Percentiles rank a stretch among this genome's conserved stretches.
Conservation (phyloP, 2,888 invertebrate species). For the Norana najaformis region DNA sequence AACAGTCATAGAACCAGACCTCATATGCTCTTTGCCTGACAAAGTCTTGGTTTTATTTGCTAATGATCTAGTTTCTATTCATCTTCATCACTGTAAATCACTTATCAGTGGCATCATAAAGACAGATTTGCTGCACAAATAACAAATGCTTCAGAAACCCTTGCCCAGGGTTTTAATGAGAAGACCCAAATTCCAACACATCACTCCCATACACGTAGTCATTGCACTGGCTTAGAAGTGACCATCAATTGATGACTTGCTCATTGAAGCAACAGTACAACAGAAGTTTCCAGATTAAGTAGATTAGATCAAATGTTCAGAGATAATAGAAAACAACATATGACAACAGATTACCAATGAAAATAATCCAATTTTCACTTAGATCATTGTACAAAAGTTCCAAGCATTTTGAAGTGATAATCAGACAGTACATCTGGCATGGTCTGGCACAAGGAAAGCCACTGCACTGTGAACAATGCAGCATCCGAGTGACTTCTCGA, state of each 20-base stretch:
- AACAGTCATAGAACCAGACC: too few relatives aligned
- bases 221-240: too few relatives aligned
- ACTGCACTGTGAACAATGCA: background rate
- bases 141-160: too few relatives aligned
- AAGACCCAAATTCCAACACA: too few relatives aligned
- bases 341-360: background rate
- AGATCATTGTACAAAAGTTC: background rate
- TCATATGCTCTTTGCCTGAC: too few relatives aligned
- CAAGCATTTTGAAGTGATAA: background rate
- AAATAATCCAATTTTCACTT: conserved; percentile 1
- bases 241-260: background rate
- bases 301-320: background rate
- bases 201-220: too few relatives aligned
- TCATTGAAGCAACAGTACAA: background rate
- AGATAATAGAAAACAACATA: background rate
- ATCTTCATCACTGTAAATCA: too few relatives aligned
- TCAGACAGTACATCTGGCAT: background rate
- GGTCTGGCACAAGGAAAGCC: conserved; percentile 10
- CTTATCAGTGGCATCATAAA: too few relatives aligned
- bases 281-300: background rate
- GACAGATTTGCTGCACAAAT: too few relatives aligned
- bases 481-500: background rate
- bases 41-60: too few relatives aligned
- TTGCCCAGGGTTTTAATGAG: too few relatives aligned
- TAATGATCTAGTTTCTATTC: too few relatives aligned